phyloP scores from a whole-genome alignment of 2,797 vertebrate species.

The Liparis tanakae region DNA sequence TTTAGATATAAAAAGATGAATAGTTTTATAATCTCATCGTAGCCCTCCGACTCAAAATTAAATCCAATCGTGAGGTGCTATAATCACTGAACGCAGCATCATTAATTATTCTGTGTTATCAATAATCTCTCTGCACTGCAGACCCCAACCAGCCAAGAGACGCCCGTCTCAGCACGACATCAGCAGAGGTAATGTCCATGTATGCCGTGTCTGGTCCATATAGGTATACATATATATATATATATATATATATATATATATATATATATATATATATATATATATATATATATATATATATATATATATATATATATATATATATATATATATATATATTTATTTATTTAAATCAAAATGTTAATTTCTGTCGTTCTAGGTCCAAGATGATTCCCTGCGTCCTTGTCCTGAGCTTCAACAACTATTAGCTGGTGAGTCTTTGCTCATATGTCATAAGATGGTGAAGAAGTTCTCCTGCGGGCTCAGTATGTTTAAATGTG shows the following conservation, averaged over 20 bases:
- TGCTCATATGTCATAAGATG: background rate
- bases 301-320: background rate
- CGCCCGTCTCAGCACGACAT: background rate
- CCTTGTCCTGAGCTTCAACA: background rate
- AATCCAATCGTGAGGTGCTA: no score
- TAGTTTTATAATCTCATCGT: no score
- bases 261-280: background rate
- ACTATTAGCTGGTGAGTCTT: conserved; percentile 44
- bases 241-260: background rate
- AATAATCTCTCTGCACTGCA: background rate
- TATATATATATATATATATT: no score
- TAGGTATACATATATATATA: no score
- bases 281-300: background rate
- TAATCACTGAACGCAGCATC: background rate
- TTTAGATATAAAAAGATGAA: no score
- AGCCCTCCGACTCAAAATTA: no score
- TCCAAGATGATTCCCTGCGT: background rate
- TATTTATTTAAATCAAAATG: conserved; percentile 3
- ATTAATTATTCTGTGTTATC: background rate
- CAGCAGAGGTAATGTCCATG: conserved; percentile 7
- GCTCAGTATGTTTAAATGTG: background rate
- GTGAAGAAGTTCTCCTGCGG: background rate
- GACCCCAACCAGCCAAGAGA: conserved; percentile 5
- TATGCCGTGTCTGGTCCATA: no score
- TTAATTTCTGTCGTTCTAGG: conserved; percentile 18